phyloP scores from a whole-genome alignment of 2,888 invertebrate genomes.

The Aleiodes leptofemur region DNA sequence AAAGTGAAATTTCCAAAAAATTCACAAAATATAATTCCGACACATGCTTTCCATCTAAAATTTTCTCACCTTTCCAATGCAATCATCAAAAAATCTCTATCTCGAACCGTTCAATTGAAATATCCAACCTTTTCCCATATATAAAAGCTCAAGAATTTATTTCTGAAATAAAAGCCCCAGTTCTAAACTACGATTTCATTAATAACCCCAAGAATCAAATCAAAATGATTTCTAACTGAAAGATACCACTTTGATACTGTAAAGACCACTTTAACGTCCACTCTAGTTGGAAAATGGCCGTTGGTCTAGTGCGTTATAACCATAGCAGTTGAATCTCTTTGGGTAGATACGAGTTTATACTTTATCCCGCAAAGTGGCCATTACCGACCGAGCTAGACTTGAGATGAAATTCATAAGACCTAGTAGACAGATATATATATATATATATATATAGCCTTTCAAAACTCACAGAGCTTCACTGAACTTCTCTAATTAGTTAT shows the following conservation, averaged over 20 bases:
- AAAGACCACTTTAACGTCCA: conserved; percentile 29
- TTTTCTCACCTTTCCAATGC: too few species aligned
- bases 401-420: conserved; percentile 54
- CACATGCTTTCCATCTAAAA: too few species aligned
- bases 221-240: conserved; percentile 2
- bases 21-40: too few species aligned
- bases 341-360: conserved; percentile 65
- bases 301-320: conserved; percentile 12
- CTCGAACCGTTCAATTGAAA: too few species aligned
- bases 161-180: too few species aligned
- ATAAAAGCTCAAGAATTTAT: too few species aligned
- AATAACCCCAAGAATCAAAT: neutral
- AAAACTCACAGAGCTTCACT: neutral
- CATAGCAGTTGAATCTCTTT: conserved; percentile 59
- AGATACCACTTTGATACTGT: neutral
- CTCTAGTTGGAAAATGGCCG: conserved; percentile 24
- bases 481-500: conserved; percentile 11
- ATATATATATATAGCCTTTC: neutral
- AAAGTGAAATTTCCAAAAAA: too few species aligned
- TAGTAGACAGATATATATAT: neutral
- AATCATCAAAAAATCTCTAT: too few species aligned
- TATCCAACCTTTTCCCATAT: too few species aligned
- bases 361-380: conserved; percentile 72
- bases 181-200: neutral
- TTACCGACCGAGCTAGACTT: conserved; percentile 57